These are phyloP conservation scores for Nomada hirtipes DNA, from an alignment of 2,888 invertebrate species.

Conservation along the genomic window DNA sequence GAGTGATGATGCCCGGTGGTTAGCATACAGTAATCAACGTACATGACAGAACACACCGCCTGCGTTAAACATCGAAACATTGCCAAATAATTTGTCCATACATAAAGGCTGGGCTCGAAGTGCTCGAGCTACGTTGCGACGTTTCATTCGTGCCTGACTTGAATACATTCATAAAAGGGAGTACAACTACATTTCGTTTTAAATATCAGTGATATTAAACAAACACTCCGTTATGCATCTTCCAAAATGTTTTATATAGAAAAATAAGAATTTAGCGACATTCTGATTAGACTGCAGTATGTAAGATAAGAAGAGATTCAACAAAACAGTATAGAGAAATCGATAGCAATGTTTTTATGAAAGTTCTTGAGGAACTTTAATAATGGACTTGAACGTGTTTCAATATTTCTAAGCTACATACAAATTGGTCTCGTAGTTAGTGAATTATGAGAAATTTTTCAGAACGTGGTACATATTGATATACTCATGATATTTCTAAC, in stretches of 20 bases:
- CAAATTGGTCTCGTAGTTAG: conserved; percentile 7
- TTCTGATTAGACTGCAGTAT: conserved; percentile 44
- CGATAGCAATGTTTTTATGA: conserved; percentile 38
- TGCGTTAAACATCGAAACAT: conserved; percentile 76
- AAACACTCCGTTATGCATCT: conserved; percentile 30
- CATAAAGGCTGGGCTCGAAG: conserved; percentile 85
- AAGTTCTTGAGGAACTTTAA: conserved; percentile 26
- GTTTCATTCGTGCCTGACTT: conserved; percentile 82
- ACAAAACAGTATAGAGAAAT: conserved; percentile 21
- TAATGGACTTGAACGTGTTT: conserved; percentile 16
- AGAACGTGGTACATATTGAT: conserved; percentile 1
- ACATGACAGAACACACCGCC: conserved; percentile 81
- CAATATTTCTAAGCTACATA: conserved; percentile 24
- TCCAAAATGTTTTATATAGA: conserved; percentile 40
- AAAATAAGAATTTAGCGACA: conserved; percentile 25
- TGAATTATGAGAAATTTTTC: conserved; percentile 14
- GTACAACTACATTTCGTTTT: conserved; percentile 38
- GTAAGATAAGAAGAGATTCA: conserved; percentile 42
- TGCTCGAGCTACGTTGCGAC: conserved; percentile 81
- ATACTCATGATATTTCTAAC: conserved; percentile 11
- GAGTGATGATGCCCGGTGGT: conserved; percentile 97
- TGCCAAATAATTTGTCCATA: conserved; percentile 79
- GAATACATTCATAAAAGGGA: conserved; percentile 57
- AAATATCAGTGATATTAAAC: conserved; percentile 17
- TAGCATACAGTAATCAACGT: conserved; percentile 83